These are phyloP conservation scores for Ciona savignyi DNA, from an alignment of 23 tunicate species.

Conservation along the genomic window DNA sequence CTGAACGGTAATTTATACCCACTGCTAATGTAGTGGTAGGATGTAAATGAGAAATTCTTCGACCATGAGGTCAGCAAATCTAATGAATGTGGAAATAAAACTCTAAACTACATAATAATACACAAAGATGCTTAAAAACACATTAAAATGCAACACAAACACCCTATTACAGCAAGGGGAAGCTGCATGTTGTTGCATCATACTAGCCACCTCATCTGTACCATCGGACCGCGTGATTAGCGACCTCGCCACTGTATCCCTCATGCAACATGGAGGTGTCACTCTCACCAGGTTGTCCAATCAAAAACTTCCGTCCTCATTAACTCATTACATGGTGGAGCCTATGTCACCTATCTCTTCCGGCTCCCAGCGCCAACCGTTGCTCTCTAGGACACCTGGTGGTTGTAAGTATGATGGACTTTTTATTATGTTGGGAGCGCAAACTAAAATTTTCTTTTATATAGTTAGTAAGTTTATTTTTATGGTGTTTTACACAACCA, in stretches of 20 bases:
- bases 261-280: constrained; percentile 65
- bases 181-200: constrained; percentile 84
- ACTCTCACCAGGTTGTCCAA: not conserved
- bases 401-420: constrained; percentile 28
- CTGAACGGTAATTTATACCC: no score
- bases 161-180: constrained; percentile 68
- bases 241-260: constrained; percentile 53
- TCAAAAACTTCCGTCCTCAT: not conserved
- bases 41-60: no score
- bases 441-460: no score
- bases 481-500: not conserved
- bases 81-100: no score
- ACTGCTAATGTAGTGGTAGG: no score
- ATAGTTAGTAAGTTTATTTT: no score
- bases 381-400: constrained; percentile 46
- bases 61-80: no score
- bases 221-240: constrained; percentile 52
- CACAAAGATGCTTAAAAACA: no score
- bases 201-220: constrained; percentile 58
- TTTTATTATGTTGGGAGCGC: no score
- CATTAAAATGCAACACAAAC: no score
- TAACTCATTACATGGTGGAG: constrained; percentile 2
- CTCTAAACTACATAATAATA: no score
- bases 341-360: constrained; percentile 41
- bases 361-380: constrained; percentile 6